Evolutionary conservation across 2,888 invertebrate species (phyloP).

Genomic region (Magallana nippona): DNA sequence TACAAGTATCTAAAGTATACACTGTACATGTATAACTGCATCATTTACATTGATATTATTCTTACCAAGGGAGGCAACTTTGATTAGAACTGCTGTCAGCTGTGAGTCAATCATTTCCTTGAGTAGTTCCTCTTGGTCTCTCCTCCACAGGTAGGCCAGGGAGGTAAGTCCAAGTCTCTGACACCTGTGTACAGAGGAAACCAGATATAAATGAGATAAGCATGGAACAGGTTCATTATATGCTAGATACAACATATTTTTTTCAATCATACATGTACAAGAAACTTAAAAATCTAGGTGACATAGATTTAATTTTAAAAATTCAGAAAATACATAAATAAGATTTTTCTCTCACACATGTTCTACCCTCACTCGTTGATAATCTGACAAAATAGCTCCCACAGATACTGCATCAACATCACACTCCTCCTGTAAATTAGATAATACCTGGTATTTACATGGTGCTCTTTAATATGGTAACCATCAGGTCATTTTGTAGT

Average conservation of each 20-base stretch:
- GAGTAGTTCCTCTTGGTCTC: slow-evolving; percentile 95
- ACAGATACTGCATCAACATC: slow-evolving; percentile 95
- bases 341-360: slow-evolving; percentile 91
- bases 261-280: too few species aligned
- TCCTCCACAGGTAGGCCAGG: slow-evolving; percentile 96
- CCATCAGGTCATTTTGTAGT: too few species aligned
- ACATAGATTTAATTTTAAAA: too few species aligned
- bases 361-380: slow-evolving; percentile 98
- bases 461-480: too few species aligned
- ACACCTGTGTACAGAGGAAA: slow-evolving; percentile 84
- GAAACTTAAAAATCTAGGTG: too few species aligned
- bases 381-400: slow-evolving; percentile 98
- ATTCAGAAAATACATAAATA: too few species aligned
- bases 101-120: slow-evolving; percentile 97
- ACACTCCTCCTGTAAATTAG: slow-evolving; percentile 66
- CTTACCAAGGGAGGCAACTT: slow-evolving; percentile 92
- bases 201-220: not conserved
- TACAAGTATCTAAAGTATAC: not conserved
- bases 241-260: too few species aligned
- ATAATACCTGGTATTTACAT: not conserved
- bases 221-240: too few species aligned
- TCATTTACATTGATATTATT: not conserved
- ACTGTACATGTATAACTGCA: not conserved
- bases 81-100: slow-evolving; percentile 96
- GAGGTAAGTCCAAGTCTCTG: slow-evolving; percentile 92